Conservation (phyloP, 2,797 vertebrate genomes). For the Helostoma temminkii region DNA sequence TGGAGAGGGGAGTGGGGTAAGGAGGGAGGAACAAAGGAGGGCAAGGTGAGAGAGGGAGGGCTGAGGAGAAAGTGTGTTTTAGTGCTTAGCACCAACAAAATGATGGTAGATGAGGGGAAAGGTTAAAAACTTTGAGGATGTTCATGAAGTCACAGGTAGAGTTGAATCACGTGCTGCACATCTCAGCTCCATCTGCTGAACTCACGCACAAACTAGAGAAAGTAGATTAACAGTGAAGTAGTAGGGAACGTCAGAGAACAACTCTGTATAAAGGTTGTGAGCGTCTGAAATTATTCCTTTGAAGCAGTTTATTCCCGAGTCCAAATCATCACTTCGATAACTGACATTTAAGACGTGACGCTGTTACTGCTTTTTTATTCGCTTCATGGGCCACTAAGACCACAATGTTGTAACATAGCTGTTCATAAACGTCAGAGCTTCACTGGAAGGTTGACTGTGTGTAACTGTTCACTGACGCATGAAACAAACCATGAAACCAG, state of each 20-base stretch:
- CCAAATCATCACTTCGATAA: neutral
- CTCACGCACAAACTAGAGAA: neutral
- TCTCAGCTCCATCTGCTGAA: neutral
- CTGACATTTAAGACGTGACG: neutral
- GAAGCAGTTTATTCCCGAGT: neutral
- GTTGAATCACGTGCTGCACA: conserved; percentile 17
- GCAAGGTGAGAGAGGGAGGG: conserved; percentile 13
- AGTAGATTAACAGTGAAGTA: conserved; percentile 4
- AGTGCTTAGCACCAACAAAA: conserved; percentile 56
- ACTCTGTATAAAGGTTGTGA: neutral
- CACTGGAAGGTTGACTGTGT: neutral
- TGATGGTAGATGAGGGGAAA: conserved; percentile 29
- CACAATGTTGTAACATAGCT: conserved; percentile 5
- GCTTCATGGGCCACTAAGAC: neutral
- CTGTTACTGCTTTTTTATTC: neutral
- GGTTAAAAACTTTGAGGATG: conserved; percentile 42
- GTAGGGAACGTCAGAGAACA: conserved; percentile 1
- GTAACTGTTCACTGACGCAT: neutral
- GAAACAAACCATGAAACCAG: conserved; percentile 20
- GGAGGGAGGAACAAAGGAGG: neutral
- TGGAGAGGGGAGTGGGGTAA: neutral
- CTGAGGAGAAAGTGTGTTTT: conserved; percentile 54
- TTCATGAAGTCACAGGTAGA: conserved; percentile 22
- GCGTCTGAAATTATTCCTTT: neutral
- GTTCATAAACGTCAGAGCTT: neutral